Base-by-base conservation (phyloP, 2,113 vertebrate species). In the Macrotus californicus region DNA sequence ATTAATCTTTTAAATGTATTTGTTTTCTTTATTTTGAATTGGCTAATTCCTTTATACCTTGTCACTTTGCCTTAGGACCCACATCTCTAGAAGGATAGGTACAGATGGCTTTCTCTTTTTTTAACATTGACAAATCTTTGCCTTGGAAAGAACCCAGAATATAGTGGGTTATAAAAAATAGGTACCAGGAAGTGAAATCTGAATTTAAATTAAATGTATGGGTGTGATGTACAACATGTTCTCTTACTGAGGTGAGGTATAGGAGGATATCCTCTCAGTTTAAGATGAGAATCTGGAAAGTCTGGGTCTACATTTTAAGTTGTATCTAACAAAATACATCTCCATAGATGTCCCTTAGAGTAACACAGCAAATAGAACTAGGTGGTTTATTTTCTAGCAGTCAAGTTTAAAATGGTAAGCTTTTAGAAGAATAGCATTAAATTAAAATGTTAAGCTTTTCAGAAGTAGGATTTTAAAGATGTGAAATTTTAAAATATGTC, bases 191-290 rank as follows among this genome's bases (percentile, higher is more conserved):
- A 87, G 64, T 83, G 73, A 93, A 95, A 80, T 89, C 24, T 88
- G 46, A 93, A 93, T 94, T 93, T 79, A 89, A 70, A 54, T 95
- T 77, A 90, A 69, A 85, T 72, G 43, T 95, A 34, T 93, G 80
- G 13, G 1, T 73, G 61, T 64, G 24, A 69, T 16, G 73, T n/a
- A 36, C 61, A 83, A 85, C 5, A 13, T 84, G 48, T 93, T 76
- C 41, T 11, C 59, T 92, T 88, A 73, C 29, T 61, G 36, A 91
- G 36, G 24, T 83, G 76, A 80, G 80, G 66, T 15, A 39, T 61
- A 90, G 34, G 12, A 90, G 34, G 12, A 46, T 88, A 64, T 81
- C 11, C n/a, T 80, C n/a, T 79, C 29, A 70, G 36, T 76, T 87
- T 87, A 76, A 89, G 81, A 69, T 80, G 90, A 72, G 76, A 96